Conservation (phyloP, 23 tunicate species). For the Diplosoma virens region DNA sequence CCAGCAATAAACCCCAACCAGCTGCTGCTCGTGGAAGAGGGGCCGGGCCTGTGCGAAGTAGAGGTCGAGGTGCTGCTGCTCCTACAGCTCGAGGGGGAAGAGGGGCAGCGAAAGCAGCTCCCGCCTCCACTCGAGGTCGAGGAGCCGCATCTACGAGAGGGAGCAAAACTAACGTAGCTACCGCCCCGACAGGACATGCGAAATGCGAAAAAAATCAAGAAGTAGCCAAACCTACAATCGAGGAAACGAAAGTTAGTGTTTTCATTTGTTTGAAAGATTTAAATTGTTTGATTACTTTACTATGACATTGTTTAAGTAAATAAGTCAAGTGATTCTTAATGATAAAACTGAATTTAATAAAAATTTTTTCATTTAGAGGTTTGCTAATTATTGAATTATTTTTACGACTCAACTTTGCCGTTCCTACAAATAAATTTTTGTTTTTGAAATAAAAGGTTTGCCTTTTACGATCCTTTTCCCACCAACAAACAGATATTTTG, state of each 20-base stretch:
- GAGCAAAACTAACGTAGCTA: neutral
- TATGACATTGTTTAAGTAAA: no score
- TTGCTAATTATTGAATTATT: no score
- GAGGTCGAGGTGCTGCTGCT: conserved; percentile 45
- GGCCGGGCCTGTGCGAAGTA: conserved; percentile 37
- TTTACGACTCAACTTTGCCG: no score
- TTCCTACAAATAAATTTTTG: no score
- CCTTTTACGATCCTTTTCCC: no score
- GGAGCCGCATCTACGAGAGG: conserved; percentile 42
- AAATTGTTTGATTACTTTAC: no score
- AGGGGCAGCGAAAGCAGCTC: conserved; percentile 34
- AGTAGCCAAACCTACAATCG: neutral
- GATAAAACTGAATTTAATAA: no score
- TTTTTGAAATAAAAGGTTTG: no score
- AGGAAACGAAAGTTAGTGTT: no score
- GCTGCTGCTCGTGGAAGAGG: conserved; percentile 51
- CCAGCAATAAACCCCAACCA: neutral
- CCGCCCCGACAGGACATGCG: conserved; percentile 39
- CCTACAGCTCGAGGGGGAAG: conserved; percentile 48
- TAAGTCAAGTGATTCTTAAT: no score
- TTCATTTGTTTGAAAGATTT: neutral
- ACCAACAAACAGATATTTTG: no score
- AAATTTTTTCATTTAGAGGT: no score
- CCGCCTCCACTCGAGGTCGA: conserved; percentile 34
- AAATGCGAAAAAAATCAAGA: conserved; percentile 27